phyloP scores from a whole-genome alignment of 2,113 vertebrate species.

The Tyrannus savana region DNA sequence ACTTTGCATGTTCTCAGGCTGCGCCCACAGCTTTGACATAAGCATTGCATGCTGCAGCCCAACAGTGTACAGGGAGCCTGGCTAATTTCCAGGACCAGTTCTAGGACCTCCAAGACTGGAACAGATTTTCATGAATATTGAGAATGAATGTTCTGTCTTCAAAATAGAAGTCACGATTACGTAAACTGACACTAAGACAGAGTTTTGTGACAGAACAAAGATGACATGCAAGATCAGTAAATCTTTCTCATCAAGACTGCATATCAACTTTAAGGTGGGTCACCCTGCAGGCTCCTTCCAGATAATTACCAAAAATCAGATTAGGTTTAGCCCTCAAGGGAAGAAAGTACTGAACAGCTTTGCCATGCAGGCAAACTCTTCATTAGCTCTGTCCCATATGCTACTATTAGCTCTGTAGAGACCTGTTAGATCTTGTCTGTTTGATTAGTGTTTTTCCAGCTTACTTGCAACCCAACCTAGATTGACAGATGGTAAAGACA shows the following conservation, averaged over 20 bases:
- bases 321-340: background rate
- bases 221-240: too few relatives aligned
- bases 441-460: background rate
- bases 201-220: background rate
- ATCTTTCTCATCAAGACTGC: background rate
- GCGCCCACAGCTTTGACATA: background rate
- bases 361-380: background rate
- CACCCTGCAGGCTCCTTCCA: background rate
- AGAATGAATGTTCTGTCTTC: background rate
- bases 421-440: background rate
- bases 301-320: background rate
- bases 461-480: background rate
- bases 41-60: accelerated
- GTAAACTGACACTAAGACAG: background rate
- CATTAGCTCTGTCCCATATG: background rate
- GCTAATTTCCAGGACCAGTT: background rate
- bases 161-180: background rate
- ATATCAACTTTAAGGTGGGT: background rate
- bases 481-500: background rate
- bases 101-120: background rate
- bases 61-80: background rate
- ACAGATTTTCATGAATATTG: background rate
- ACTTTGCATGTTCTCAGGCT: background rate
- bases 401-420: background rate
- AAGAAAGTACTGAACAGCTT: background rate